Base-by-base conservation (phyloP, 2,888 invertebrate species). In the Diadromus collaris region DNA sequence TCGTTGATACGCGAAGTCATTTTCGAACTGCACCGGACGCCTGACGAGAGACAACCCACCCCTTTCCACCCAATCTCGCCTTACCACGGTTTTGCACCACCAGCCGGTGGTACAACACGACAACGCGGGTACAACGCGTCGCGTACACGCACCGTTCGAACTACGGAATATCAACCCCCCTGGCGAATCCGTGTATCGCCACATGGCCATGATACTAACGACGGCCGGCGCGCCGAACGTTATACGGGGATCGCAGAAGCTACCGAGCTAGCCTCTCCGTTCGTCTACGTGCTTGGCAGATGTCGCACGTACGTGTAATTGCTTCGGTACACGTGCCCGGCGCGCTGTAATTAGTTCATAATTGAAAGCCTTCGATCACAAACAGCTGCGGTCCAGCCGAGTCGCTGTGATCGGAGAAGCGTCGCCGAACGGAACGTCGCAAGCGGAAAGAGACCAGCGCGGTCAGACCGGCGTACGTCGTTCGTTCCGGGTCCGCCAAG, bases 331-430 rank as follows among this genome's bases (percentile, higher is more conserved):
- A 70, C 67, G 74, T 71, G 72, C 21, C 34, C 21, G 24, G n/a
- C 71, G 77, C 73, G 56, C 67, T 71, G 86, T 87, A 88, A 89
- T 89, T 88, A 88, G 86, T 85, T 86, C 85, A 83, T 88, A 87
- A 89, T 88, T 88, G 85, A 88, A 88, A 86, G 80, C 73, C 74
- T 71, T 76, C 76, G 78, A 73, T 79, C 56, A 69, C 73, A 76
- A 76, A 67, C 78, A 81, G 79, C 76, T 81, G 76, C 60, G 56
- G 51, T 58, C 16, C 21, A 24, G 46, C 68, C 32, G 29, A 56
- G 61, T 38, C 65, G 46, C 54, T 65, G 27, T 51, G 38, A 76
- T 70, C 64, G 64, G 19, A 54, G 46, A 56, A 72, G 19, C 58
- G 19, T n/a, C 29, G 21, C n/a, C 19, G 6, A 21, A 32, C 19